Evolutionary conservation across 2,113 vertebrate genomes (phyloP), one percentile per base, ranked within the genome.

Genomic region (Calypte anna): DNA sequence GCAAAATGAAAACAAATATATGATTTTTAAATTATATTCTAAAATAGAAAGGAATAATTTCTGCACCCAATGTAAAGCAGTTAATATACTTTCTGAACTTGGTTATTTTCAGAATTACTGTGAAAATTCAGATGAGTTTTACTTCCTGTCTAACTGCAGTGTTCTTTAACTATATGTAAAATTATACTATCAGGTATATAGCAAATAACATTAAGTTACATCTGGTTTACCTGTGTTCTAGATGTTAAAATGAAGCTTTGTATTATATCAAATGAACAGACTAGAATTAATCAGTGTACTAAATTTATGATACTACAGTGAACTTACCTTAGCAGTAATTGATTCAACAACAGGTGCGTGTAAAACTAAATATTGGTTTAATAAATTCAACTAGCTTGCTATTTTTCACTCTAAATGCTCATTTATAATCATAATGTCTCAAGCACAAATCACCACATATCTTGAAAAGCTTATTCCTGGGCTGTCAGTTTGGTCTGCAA

Each of bases 381-480:
- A 90, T 79, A 82, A 92, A 79, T 79, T 90, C 82, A 58, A 79
- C 53, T 33, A 54, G 12, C 33, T 85, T 82, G 21, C 14, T 87
- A 87, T 85, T 94, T 93, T 87, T 94, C 30, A 58, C 14, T 94
- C 91, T 31, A 64, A 44, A 48, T 61, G 20, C 18, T 79, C 33
- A 79, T 89, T 96, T 89, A 75, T 61, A 91, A 93, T 53, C 53
- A 33, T 57, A 82, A 88, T 5, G 5, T 64, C 74, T 89, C 61
- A 85, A 79, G 63, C 0, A 3, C 21, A n/a, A 33, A 76, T 24
- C 7, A 4, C 20, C 21, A 61, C 23, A 8, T 24, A 30, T 28
- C 50, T 64, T 85, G 78, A 84, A 91, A 85, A 72, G 28, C 15
- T 28, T 72, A 2, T 57, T 91, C 72, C 30, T 28, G 31, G 31